Percentiles rank a stretch among this genome's conserved stretches.
These are phyloP conservation scores for Eremobia ochroleuca DNA, from an alignment of 2,888 invertebrate genomes.

Conservation along the genomic window DNA sequence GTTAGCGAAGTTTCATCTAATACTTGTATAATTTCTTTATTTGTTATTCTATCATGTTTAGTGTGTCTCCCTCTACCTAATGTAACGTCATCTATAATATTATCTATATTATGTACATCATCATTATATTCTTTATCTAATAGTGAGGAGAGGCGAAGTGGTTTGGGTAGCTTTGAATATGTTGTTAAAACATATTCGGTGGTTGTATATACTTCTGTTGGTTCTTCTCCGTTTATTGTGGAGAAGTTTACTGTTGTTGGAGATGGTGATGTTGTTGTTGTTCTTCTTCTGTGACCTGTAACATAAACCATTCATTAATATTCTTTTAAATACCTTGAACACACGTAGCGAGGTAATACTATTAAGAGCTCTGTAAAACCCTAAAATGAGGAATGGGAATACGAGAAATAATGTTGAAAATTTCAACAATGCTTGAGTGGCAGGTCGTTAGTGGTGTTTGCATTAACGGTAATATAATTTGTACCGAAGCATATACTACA, in stretches of 20 bases:
- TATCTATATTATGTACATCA: constrained; percentile 85
- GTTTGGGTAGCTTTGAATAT: constrained; percentile 85
- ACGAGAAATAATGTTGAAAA: constrained; percentile 43
- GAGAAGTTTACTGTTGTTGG: constrained; percentile 81
- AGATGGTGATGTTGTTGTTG: constrained; percentile 79
- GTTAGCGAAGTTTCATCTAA: constrained; percentile 81
- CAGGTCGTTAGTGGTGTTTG: constrained; percentile 46
- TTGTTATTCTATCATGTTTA: constrained; percentile 77
- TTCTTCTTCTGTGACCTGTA: constrained; percentile 89
- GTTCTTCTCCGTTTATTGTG: constrained; percentile 74
- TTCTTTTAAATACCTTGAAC: background rate
- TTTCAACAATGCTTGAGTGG: constrained; percentile 56
- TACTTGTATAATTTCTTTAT: constrained; percentile 82
- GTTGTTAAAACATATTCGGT: constrained; percentile 77
- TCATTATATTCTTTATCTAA: constrained; percentile 82
- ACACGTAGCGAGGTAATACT: constrained; percentile 8
- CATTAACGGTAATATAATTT: constrained; percentile 35
- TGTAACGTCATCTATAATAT: constrained; percentile 80
- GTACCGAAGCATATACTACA: constrained; percentile 13
- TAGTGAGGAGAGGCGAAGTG: constrained; percentile 80
- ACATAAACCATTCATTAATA: constrained; percentile 33
- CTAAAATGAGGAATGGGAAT: constrained; percentile 24
- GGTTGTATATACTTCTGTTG: constrained; percentile 78
- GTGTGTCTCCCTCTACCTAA: constrained; percentile 75
- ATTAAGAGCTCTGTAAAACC: constrained; percentile 26